These are phyloP conservation scores for Butorides virescens DNA, from an alignment of 2,113 vertebrate species.

Conservation along the genomic window DNA sequence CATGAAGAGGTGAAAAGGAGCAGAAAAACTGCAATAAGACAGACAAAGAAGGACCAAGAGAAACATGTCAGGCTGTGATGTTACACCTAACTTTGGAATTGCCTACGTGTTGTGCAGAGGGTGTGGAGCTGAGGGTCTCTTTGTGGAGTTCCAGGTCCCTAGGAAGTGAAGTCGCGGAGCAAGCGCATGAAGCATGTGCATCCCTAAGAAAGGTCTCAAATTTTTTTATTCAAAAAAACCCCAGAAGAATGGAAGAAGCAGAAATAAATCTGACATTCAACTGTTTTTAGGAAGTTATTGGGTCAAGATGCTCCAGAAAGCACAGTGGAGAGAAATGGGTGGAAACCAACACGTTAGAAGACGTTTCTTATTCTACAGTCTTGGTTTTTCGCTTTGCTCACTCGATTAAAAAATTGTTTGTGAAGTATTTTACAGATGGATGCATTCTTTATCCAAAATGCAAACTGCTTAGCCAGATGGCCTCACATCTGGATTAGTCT, in stretches of 20 bases:
- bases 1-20: neutral
- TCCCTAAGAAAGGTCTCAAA: neutral
- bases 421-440: conserved; percentile 32
- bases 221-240: neutral
- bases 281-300: neutral
- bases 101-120: neutral
- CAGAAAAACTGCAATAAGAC: neutral
- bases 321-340: neutral
- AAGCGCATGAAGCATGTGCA: neutral
- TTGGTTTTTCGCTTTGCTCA: neutral
- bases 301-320: neutral
- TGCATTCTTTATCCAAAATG: neutral
- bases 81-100: neutral
- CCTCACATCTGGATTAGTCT: conserved; percentile 54
- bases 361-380: neutral
- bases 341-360: neutral
- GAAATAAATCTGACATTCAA: neutral
- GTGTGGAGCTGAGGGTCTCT: neutral
- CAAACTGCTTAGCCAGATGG: conserved; percentile 41
- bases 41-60: neutral
- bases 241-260: neutral
- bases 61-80: neutral
- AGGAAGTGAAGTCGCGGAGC: neutral
- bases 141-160: neutral
- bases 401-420: neutral